phyloP scores from a whole-genome alignment of 2,888 invertebrate genomes.

The Nowickia ferox region DNA sequence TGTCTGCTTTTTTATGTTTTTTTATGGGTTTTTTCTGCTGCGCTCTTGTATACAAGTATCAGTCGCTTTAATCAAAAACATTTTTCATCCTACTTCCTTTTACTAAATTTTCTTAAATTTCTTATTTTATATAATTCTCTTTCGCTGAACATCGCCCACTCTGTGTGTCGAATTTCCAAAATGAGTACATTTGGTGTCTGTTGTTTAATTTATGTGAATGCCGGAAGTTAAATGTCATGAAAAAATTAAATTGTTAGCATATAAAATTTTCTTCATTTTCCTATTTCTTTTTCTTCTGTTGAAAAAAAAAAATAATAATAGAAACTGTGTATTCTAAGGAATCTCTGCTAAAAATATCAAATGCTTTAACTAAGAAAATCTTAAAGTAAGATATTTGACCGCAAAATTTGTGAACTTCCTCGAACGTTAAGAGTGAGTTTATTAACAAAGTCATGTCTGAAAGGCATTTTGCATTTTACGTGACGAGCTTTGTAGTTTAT shows the following conservation, averaged over 20 bases:
- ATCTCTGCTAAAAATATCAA: conserved; percentile 33
- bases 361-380: too few species aligned
- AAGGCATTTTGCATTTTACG: too few species aligned
- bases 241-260: conserved; percentile 65
- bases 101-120: neutral
- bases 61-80: neutral
- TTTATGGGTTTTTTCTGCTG: neutral
- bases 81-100: neutral
- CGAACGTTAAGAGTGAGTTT: too few species aligned
- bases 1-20: too few species aligned
- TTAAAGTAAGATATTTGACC: too few species aligned
- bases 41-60: neutral
- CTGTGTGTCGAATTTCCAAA: conserved; percentile 1
- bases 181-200: neutral
- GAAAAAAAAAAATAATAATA: neutral
- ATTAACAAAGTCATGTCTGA: too few species aligned
- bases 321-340: neutral
- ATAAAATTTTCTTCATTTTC: conserved; percentile 30
- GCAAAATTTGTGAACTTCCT: too few species aligned
- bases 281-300: neutral
- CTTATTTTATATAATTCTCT: neutral
- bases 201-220: conserved; percentile 65
- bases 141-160: conserved; percentile 4
- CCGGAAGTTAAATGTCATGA: conserved; percentile 70
- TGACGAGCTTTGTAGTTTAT: conserved; percentile 21